These are phyloP conservation scores for Sylvicapra grimmia DNA, from an alignment of 2,113 vertebrate genomes.

Conservation along the genomic window DNA sequence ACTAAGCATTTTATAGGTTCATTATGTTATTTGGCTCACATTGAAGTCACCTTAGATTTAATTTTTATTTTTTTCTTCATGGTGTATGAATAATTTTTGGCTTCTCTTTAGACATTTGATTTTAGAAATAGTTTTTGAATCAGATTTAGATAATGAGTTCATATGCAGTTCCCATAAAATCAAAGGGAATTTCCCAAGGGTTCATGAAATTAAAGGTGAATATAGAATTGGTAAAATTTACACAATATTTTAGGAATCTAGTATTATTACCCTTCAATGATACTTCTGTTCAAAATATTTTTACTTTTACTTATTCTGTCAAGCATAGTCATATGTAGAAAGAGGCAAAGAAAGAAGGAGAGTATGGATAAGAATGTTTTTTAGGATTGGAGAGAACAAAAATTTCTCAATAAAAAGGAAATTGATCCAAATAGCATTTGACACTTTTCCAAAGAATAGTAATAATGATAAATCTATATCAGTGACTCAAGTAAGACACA, in stretches of 20 bases:
- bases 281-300: background rate
- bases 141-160: background rate
- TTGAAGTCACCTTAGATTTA: slow-evolving; percentile 81
- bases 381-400: background rate
- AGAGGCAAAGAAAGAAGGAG: background rate
- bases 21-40: slow-evolving; percentile 79
- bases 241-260: background rate
- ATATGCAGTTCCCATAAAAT: background rate
- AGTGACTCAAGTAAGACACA: background rate
- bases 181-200: slow-evolving; percentile 2
- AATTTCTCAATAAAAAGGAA: background rate
- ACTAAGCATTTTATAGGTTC: slow-evolving; percentile 81
- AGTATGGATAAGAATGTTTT: background rate
- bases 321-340: background rate
- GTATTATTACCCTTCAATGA: background rate
- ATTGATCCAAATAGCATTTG: background rate
- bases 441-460: background rate
- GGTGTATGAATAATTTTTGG: slow-evolving; percentile 71
- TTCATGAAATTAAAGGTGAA: slow-evolving; percentile 28
- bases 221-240: slow-evolving; percentile 13
- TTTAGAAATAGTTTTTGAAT: slow-evolving; percentile 57
- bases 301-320: background rate
- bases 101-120: slow-evolving; percentile 66
- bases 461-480: background rate
- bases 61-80: slow-evolving; percentile 68